Evolutionary conservation across 1,140 invertebrate genomes (phyloP), one percentile per base, ranked within the genome.

Genomic region (Bacillus rossius): DNA sequence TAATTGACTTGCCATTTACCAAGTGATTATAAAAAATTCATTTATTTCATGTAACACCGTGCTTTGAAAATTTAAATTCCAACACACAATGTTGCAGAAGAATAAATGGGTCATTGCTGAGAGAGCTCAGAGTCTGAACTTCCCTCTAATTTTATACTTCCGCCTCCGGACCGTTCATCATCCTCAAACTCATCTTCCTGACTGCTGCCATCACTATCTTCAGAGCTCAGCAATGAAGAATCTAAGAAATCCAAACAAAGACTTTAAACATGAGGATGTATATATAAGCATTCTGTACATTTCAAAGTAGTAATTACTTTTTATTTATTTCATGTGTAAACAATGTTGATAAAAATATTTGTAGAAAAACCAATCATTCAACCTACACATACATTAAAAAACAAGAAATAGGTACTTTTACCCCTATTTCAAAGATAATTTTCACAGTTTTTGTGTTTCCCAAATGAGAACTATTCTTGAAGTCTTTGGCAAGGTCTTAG

Each of bases 141-240:
- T 34, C 29, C 29, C 10, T 34, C 29, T 34, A 34, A 10, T 34
- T 34, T 34, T 7, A 34, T 34, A 10, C 29, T 34, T 34, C 29
- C 29, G 10, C 29, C 22, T 10, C 38, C 20, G 16, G 23, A 14
- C 13, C 25, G 40, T 16, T 16, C 45, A 22, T 57, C 55, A 16
- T 17, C 54, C 17, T 34, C 48, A 16, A 40, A 40, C 20, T 56
- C 54, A 22, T 47, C 58, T 13, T 60, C 58, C 19, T 56, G 52
- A 48, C 58, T 60, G 53, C 53, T 55, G 8, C 53, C 53, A 29
- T 61, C 60, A 48, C 56, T 58, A 17, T 61, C 60, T 22, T 58
- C 56, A 20, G 60, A 61, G 38, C 55, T 61, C 37, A 61, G 52
- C 5, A 61, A 25, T 3, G 53, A 57, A 2, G 60, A 61, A 26